Conservation (phyloP, 2,113 vertebrate genomes). For the Mus spicilegus region DNA sequence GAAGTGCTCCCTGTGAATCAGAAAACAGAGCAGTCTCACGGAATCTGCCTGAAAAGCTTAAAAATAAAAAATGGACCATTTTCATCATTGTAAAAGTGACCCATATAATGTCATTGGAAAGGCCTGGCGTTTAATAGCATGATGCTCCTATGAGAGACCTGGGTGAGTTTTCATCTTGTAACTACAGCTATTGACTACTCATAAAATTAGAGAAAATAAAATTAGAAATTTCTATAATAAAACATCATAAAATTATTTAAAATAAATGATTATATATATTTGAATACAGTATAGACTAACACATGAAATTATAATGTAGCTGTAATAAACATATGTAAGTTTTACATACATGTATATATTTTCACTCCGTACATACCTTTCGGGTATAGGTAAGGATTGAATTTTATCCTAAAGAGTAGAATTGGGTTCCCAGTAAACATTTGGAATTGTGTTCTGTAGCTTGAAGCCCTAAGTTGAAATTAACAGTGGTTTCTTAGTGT, state of each 20-base stretch:
- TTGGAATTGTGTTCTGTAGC: not conserved
- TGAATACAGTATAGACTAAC: conserved; percentile 7
- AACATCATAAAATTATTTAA: conserved; percentile 13
- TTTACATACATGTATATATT: not conserved
- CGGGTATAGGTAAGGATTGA: not conserved
- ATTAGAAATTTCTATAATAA: conserved; percentile 27
- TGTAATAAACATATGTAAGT: not conserved
- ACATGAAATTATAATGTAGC: not conserved
- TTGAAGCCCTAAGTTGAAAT: not conserved
- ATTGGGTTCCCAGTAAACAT: conserved; percentile 23
- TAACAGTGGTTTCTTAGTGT: conserved; percentile 2
- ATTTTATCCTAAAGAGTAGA: conserved; percentile 12
- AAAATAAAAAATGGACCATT: conserved; percentile 69
- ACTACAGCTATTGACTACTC: not conserved
- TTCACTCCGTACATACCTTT: conserved; percentile 18
- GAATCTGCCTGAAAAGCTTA: conserved; percentile 53
- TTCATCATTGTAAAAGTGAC: conserved; percentile 62
- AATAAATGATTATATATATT: conserved; percentile 5
- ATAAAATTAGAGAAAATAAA: no score
- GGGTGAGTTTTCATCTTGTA: conserved; percentile 38
- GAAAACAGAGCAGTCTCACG: conserved; percentile 51
- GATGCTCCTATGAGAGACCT: not conserved
- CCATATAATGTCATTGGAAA: conserved; percentile 39
- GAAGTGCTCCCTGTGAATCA: conserved; percentile 54
- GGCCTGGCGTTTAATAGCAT: not conserved